Evolutionary conservation across 2,888 invertebrate genomes (phyloP).

Genomic region (Folsomia manolachei): DNA sequence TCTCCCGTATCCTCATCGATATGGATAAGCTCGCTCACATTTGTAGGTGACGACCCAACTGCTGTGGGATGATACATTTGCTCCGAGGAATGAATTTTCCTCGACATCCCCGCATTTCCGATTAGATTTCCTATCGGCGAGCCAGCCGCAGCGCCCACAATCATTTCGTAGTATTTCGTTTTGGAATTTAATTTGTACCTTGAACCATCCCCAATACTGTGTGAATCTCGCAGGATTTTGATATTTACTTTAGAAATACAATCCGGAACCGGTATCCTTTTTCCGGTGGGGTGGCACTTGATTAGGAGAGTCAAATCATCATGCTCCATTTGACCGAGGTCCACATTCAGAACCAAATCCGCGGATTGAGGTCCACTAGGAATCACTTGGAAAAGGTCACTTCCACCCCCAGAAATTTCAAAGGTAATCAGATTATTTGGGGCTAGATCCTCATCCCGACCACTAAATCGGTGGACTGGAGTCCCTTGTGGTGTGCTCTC

Average conservation of each 20-base stretch:
- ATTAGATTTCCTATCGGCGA: constrained; percentile 46
- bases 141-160: constrained; percentile 45
- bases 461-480: constrained; percentile 66
- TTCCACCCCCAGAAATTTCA: constrained; percentile 47
- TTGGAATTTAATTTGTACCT: constrained; percentile 30
- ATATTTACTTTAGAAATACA: constrained; percentile 47
- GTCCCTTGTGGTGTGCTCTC: constrained; percentile 69
- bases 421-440: constrained; percentile 47
- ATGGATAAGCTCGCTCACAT: constrained; percentile 40
- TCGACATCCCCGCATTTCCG: constrained; percentile 48
- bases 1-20: constrained; percentile 48
- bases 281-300: constrained; percentile 47
- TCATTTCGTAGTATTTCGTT: constrained; percentile 45
- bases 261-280: constrained; percentile 44
- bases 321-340: constrained; percentile 44
- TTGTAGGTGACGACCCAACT: constrained; percentile 37
- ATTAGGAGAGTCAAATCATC: constrained; percentile 43
- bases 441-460: constrained; percentile 68
- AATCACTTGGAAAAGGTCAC: constrained; percentile 43
- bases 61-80: constrained; percentile 48
- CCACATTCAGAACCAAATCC: constrained; percentile 40
- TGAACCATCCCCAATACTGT: constrained; percentile 12
- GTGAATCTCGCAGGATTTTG: constrained; percentile 34
- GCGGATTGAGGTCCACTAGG: constrained; percentile 38
- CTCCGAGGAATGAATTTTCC: constrained; percentile 36